Evolutionary conservation across 37 sponge, comb jelly and placozoan genomes (phyloP), one percentile per base, ranked within the genome.

Genomic region (Axinella damicornis): DNA sequence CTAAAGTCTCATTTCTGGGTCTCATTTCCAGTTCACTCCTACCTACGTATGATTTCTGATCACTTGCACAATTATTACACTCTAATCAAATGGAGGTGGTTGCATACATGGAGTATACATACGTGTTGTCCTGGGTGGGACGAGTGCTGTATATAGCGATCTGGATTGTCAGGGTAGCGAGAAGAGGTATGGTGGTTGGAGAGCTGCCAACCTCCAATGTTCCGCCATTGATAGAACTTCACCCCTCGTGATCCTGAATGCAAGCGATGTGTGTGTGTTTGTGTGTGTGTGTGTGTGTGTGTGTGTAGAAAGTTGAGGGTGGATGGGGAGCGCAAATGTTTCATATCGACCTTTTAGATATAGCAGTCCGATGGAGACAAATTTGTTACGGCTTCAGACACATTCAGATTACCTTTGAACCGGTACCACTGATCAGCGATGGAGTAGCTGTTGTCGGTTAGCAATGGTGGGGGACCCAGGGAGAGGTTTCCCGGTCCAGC

Each of bases 401-500:
- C n/a, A n/a, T n/a, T n/a, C n/a, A n/a, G n/a, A n/a, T n/a, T 59
- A 89, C 90, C 90, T 79, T 53, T 84, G 57, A 91, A 91, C 63
- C 92, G 55, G 46, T 77, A 81, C 25, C 92, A 87, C 71, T 65
- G 57, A 24, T 74, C 78, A 28, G 80, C 77, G 19, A n/a, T 66
- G 16, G 82, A n/a, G 30, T 77, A 86, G 30, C 36, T 53, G 20
- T 39, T 30, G 35, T 77, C 28, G 13, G 30, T 59, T 77, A 74
- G 78, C 83, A 59, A 85, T 59, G 27, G 71, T 56, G 17, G 65
- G 59, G 63, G 76, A 76, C 39, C 62, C 77, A 15, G 33, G 41
- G 21, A 71, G 73, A 0, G 90, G 80, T 19, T 20, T 36, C 4
- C 83, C 78, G 24, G 83, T 86, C 56, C 66, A 67, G 53, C 92